Base-by-base conservation (phyloP, 1,140 invertebrate genomes). In the Drosophila melanica region DNA sequence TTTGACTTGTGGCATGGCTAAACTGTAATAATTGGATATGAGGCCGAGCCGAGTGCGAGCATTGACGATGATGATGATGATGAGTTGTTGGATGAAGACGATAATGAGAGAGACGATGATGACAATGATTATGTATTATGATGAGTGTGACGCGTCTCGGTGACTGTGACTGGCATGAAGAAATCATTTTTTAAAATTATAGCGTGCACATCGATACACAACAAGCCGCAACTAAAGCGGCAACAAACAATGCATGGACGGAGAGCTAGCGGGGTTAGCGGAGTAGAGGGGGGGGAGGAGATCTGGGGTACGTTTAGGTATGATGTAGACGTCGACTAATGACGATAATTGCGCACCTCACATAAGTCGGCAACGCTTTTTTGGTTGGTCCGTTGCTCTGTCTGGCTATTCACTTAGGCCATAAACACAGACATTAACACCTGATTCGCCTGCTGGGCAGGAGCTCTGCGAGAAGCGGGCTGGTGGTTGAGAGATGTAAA, bases 211-310 rank as follows among this genome's bases (percentile, higher is more conserved):
- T 87, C 85, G 84, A 87, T 89, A 89, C 63, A 79, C 79, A 87
- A 90, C 86, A 90, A 90, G 86, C 87, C 86, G 86, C 81, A 90
- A 90, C 86, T 90, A 90, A 90, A 90, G 82, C 84, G 79, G 73
- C 74, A 68, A 58, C 65, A 72, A 73, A 82, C 79, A 89, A 84
- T 71, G 66, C 2, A 8, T 1, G 23, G 39, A 45, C 14, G 20
- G 20, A 33, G n/a, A n/a, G n/a, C n/a, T n/a, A n/a, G n/a, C n/a
- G n/a, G n/a, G 41, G 30, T 47, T 30, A 16, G 16, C 14, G 23
- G 27, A 3, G 9, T 12, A 6, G n/a, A 53, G 30, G n/a, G 14
- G 16, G 12, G 27, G 9, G 37, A 16, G 20, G 39, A 35, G 14
- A 12, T 11, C 44, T 48, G 37, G 20, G 10, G 44, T 42, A 23